Conservation (phyloP, 2,113 vertebrate genomes). For the Chiloscyllium plagiosum region DNA sequence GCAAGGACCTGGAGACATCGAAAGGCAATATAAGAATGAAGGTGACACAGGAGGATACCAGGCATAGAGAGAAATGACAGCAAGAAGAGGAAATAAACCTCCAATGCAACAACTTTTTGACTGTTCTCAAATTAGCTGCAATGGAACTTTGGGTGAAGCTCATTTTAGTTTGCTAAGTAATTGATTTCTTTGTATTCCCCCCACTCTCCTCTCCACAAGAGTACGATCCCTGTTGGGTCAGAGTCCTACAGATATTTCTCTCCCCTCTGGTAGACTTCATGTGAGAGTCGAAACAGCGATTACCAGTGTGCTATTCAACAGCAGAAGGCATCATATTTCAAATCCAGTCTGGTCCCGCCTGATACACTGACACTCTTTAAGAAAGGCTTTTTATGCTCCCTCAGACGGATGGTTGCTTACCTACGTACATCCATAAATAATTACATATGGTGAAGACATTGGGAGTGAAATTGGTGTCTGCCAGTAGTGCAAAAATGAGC, state of each 20-base stretch:
- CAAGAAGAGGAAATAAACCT: background rate
- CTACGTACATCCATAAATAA: background rate
- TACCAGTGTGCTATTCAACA: background rate
- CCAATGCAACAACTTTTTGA: background rate
- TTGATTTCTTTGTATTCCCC: background rate
- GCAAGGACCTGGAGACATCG: constrained; percentile 46
- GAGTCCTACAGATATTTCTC: background rate
- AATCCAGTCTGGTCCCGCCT: background rate
- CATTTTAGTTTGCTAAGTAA: background rate
- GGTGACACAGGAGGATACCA: constrained; percentile 54
- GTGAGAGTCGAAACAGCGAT: background rate
- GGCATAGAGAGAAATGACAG: background rate
- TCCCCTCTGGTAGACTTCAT: background rate
- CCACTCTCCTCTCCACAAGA: background rate
- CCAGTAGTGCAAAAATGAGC: background rate
- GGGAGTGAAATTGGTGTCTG: background rate
- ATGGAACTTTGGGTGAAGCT: background rate
- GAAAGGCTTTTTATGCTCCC: background rate
- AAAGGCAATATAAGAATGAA: constrained; percentile 51
- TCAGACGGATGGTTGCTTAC: background rate
- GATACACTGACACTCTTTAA: background rate
- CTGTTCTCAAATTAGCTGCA: background rate
- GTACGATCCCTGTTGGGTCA: background rate
- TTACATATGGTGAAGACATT: background rate
- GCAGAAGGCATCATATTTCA: background rate